Percentiles rank a stretch among this genome's conserved stretches.
phyloP scores from a whole-genome alignment of 2,113 vertebrate genomes.

The Toxostoma redivivum region DNA sequence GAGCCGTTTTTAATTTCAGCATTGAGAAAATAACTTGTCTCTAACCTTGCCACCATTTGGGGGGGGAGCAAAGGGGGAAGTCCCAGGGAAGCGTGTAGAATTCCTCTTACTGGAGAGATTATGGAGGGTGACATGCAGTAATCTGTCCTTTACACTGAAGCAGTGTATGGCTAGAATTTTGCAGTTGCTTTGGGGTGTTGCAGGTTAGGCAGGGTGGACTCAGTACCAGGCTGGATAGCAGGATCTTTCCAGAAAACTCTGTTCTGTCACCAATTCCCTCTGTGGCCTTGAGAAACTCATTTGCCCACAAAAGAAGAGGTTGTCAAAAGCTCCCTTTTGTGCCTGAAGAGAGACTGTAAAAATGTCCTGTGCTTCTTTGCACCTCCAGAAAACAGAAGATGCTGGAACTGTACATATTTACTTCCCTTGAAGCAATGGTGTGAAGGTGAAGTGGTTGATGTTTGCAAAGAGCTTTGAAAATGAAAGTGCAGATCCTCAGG shows the following conservation, averaged over 20 bases:
- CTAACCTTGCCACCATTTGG: constrained; percentile 15
- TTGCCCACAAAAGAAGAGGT: background rate
- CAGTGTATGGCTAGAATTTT: background rate
- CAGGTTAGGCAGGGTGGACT: background rate
- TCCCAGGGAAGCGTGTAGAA: accelerated
- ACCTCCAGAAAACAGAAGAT: constrained; percentile 19
- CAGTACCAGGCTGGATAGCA: background rate
- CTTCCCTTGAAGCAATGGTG: constrained; percentile 43
- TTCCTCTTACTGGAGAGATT: constrained; percentile 4
- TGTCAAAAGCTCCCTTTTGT: constrained; percentile 25
- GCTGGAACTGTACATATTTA: constrained; percentile 48
- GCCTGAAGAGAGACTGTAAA: background rate
- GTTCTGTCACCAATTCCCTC: background rate
- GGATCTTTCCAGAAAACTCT: background rate
- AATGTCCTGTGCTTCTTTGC: constrained; percentile 2
- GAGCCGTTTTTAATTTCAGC: constrained; percentile 23
- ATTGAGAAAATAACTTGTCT: constrained; percentile 30
- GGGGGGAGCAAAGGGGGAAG: background rate
- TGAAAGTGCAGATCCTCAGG: constrained; percentile 54
- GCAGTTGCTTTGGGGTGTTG: background rate
- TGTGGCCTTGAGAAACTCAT: background rate
- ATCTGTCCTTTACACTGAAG: background rate
- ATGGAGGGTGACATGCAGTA: background rate
- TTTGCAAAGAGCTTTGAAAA: constrained; percentile 64
- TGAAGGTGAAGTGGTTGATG: constrained; percentile 60